A percentile compares a stretch with the other conserved stretches of the same genome.
phyloP scores from a whole-genome alignment of 2,113 vertebrate genomes.

The Rhabdomys dilectus region DNA sequence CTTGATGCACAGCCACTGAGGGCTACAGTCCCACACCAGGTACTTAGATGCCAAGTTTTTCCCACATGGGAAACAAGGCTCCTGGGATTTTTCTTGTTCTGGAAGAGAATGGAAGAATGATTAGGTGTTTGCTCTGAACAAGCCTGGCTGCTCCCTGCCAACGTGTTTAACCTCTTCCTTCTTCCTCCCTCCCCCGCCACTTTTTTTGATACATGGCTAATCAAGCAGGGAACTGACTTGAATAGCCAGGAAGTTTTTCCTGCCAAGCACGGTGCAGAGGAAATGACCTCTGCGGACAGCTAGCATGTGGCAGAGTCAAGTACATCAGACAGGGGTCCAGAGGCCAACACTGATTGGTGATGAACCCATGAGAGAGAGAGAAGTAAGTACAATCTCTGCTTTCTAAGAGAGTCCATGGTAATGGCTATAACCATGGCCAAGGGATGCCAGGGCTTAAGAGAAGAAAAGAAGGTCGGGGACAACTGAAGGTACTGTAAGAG shows the following conservation, averaged over 20 bases:
- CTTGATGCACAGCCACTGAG: constrained; percentile 92
- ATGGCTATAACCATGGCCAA: background rate
- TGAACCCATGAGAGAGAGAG: background rate
- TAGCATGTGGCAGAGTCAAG: background rate
- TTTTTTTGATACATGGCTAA: background rate
- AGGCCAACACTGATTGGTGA: background rate
- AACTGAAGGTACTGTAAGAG: background rate
- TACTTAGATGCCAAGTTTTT: constrained; percentile 89
- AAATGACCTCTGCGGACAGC: background rate
- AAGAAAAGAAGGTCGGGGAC: background rate
- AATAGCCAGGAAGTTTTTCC: background rate
- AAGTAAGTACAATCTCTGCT: background rate
- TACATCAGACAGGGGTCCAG: background rate
- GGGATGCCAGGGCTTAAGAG: background rate
- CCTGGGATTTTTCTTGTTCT: constrained; percentile 93
- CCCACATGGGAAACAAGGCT: constrained; percentile 91
- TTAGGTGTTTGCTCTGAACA: background rate
- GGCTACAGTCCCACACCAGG: constrained; percentile 94
- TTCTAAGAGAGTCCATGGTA: background rate
- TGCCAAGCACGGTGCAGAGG: background rate
- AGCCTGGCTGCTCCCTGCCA: background rate
- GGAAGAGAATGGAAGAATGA: constrained; percentile 24
- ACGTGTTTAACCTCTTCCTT: background rate
- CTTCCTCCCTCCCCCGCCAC: background rate
- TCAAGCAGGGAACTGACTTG: background rate